These are phyloP conservation scores for Eristalinus sepulchralis DNA, from an alignment of 2,888 invertebrate genomes.

Conservation along the genomic window DNA sequence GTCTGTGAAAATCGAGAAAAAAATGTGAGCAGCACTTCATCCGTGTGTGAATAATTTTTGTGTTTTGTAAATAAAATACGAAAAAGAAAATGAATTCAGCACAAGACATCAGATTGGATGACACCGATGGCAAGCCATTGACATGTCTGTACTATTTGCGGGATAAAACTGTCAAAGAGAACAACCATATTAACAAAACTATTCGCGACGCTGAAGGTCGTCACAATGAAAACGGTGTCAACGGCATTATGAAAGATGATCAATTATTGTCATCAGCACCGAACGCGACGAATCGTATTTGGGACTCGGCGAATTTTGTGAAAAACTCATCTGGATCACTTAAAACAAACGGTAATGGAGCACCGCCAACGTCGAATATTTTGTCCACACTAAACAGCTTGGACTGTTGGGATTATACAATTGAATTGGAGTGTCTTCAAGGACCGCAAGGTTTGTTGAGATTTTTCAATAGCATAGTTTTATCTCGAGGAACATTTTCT, in stretches of 20 bases:
- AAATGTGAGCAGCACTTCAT: conserved; percentile 16
- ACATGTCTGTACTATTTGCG: conserved; percentile 65
- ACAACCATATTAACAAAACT: conserved; percentile 63
- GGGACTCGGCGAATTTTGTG: conserved; percentile 56
- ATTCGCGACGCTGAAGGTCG: conserved; percentile 66
- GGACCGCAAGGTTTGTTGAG: conserved; percentile 86
- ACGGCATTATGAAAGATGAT: conserved; percentile 49
- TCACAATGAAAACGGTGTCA: conserved; percentile 56
- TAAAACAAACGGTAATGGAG: conserved; percentile 33
- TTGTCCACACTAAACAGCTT: conserved; percentile 84
- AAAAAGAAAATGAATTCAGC: conserved; percentile 53
- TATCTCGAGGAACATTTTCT: no score
- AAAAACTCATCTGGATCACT: conserved; percentile 56
- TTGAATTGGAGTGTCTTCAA: conserved; percentile 90
- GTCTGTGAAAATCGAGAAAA: neutral
- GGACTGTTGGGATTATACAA: conserved; percentile 93
- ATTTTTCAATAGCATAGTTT: no score
- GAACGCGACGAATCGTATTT: conserved; percentile 18
- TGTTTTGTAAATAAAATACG: conserved; percentile 13
- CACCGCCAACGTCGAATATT: conserved; percentile 36
- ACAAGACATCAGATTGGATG: conserved; percentile 55
- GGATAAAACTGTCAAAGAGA: conserved; percentile 66
- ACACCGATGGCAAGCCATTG: conserved; percentile 64
- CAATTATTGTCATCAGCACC: conserved; percentile 29
- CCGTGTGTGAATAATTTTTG: conserved; percentile 12